These are phyloP conservation scores for Rhagoletis pomonella DNA, from an alignment of 1,140 invertebrate species.

Conservation along the genomic window DNA sequence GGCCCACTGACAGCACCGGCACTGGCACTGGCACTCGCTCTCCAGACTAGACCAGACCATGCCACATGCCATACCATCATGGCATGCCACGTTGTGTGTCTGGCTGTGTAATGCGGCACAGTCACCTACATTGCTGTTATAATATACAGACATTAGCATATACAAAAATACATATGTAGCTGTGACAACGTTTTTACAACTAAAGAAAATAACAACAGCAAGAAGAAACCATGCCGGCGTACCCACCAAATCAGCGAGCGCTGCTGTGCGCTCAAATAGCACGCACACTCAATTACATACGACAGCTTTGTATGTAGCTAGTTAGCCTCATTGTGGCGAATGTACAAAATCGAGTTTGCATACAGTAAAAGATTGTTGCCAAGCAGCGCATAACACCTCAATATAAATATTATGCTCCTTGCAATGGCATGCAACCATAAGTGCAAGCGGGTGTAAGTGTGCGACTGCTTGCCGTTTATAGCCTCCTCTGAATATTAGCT, in stretches of 20 bases:
- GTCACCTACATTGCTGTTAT: constrained; percentile 28
- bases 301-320: neutral
- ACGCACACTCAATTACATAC: constrained; percentile 1
- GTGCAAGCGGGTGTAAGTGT: no score
- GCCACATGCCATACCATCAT: constrained; percentile 11
- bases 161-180: neutral
- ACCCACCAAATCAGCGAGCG: neutral
- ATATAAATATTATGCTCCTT: neutral
- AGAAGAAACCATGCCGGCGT: neutral
- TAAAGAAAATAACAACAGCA: neutral
- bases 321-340: neutral
- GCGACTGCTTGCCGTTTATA: no score
- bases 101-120: constrained; percentile 4
- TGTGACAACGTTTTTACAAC: constrained; percentile 24
- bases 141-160: neutral
- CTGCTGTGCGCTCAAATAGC: neutral
- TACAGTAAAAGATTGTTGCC: neutral
- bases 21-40: neutral
- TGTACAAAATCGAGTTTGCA: neutral
- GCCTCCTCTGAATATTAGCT: neutral
- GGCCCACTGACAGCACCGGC: neutral
- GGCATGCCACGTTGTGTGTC: neutral
- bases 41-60: no score
- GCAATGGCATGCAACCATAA: neutral
- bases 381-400: neutral